Conservation (phyloP, 1,140 invertebrate species). For the Drosophila auraria region DNA sequence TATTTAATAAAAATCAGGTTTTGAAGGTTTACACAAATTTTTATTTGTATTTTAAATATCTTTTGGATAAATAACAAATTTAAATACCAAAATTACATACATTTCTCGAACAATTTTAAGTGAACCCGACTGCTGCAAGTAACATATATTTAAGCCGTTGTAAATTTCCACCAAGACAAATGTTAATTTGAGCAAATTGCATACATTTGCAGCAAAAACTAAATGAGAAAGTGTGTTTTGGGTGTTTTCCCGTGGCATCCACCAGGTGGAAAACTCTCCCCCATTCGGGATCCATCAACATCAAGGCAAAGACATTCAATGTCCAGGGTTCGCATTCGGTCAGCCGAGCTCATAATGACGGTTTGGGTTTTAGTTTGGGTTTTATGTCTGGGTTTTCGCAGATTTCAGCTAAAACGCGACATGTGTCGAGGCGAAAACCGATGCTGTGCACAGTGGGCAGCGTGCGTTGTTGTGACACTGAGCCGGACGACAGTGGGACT, state of each 20-base stretch:
- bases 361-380: conserved; percentile 45
- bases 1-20: neutral
- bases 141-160: conserved; percentile 3
- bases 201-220: neutral
- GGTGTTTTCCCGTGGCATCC: conserved; percentile 10
- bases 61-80: neutral
- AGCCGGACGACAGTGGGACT: conserved; percentile 30
- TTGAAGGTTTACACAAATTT: too few relatives aligned
- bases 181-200: conserved; percentile 3
- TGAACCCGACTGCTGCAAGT: neutral
- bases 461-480: conserved; percentile 38
- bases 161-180: neutral
- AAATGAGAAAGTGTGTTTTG: conserved; percentile 28
- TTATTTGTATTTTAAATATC: neutral
- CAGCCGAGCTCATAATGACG: conserved; percentile 71
- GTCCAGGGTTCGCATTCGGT: conserved; percentile 49
- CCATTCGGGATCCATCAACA: conserved; percentile 47
- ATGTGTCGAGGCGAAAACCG: conserved; percentile 49
- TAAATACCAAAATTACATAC: neutral
- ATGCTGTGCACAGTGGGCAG: conserved; percentile 66
- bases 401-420: conserved; percentile 47
- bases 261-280: conserved; percentile 38
- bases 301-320: conserved; percentile 21
- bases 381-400: conserved; percentile 21
- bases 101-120: neutral